phyloP scores from a whole-genome alignment of 1,140 invertebrate species.

The Magallana angulata region DNA sequence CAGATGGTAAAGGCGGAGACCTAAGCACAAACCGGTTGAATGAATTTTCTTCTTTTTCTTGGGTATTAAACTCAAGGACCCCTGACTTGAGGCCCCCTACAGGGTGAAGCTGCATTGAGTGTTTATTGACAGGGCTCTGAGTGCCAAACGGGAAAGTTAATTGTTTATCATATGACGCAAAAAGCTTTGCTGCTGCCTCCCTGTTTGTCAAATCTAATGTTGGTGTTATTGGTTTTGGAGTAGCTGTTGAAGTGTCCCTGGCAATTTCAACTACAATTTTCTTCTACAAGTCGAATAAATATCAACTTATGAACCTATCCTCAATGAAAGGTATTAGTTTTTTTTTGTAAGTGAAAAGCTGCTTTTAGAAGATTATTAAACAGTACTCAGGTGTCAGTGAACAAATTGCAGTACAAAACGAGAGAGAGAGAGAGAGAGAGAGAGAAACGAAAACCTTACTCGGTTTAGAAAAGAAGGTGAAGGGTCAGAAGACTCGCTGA shows the following conservation, averaged over 20 bases:
- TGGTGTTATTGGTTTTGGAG: constrained; percentile 23
- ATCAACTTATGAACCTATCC: no score
- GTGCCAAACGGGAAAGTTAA: not conserved
- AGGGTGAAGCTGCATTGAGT: not conserved
- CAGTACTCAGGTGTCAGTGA: not conserved
- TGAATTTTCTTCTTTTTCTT: constrained; percentile 5
- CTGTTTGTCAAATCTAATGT: constrained; percentile 14
- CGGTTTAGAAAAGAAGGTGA: not conserved
- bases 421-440: constrained; percentile 15
- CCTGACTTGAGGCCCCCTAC: not conserved
- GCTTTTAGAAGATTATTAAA: not conserved
- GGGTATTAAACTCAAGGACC: not conserved
- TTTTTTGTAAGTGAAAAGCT: no score
- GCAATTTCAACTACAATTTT: not conserved
- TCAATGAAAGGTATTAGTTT: no score
- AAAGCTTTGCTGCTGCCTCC: constrained; percentile 59
- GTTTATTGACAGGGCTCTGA: not conserved
- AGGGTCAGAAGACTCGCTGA: not conserved
- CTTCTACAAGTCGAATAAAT: no score
- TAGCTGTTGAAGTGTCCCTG: not conserved
- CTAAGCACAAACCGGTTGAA: not conserved
- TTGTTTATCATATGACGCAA: constrained; percentile 60
- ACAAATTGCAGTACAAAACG: not conserved
- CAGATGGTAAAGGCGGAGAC: not conserved
- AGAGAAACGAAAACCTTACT: not conserved